Evolutionary conservation across 2,797 vertebrate species (phyloP).

Genomic region (Ataeniobius toweri): DNA sequence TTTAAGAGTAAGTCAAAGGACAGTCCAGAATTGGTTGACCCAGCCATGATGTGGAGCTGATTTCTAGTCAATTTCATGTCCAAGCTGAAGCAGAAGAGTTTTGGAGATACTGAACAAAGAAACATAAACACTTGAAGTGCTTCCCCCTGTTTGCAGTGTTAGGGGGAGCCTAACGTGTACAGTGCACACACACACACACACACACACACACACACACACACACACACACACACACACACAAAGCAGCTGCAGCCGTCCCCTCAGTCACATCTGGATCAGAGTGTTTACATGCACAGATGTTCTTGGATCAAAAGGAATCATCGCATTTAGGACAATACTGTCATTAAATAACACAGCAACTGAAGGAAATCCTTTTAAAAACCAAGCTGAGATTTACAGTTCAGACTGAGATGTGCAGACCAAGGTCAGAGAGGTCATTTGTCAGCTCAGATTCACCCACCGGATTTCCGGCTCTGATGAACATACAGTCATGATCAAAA

Average conservation of each 20-base stretch:
- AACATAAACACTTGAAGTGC: conserved; percentile 29
- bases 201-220: conserved; percentile 24
- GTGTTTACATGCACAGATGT: conserved; percentile 38
- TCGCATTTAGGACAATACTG: conserved; percentile 16
- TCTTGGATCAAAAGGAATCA: background rate
- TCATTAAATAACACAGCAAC: background rate
- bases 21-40: background rate
- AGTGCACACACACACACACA: conserved; percentile 37
- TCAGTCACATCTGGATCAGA: conserved; percentile 17
- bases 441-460: too few species aligned
- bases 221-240: conserved; percentile 30
- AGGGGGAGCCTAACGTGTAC: conserved; percentile 55
- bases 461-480: too few species aligned
- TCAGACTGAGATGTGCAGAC: background rate
- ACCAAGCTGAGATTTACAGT: background rate
- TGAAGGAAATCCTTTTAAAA: background rate
- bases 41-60: background rate
- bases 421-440: background rate
- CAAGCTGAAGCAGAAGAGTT: background rate
- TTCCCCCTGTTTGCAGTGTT: conserved; percentile 38
- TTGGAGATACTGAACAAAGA: background rate
- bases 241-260: conserved; percentile 30
- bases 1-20: background rate
- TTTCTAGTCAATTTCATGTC: background rate
- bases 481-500: too few species aligned